Evolutionary conservation across 1,140 invertebrate species (phyloP), one percentile per base, ranked within the genome.

Genomic region (Batillaria attramentaria): DNA sequence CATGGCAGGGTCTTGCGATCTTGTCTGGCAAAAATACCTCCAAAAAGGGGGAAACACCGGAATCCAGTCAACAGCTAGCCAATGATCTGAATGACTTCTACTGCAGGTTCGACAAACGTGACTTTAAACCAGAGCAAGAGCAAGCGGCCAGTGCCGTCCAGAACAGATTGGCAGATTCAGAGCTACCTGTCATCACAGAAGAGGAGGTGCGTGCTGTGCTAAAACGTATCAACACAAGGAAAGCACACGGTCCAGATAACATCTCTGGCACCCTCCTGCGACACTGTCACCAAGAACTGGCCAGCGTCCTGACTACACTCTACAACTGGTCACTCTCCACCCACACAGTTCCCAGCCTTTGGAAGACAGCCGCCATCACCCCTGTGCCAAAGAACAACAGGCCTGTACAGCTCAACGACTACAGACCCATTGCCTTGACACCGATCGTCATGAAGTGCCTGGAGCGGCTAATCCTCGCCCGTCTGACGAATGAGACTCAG

Each of bases 81-180:
- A 28, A 41, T 41, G 37, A 41, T 35, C 35, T 69, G 37, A 69
- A 69, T n/a, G 37, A 41, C 20, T 69, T 69, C 24, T 69, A 69
- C 37, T 24, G 35, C 31, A 2, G 37, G 2, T 69, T 69, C n/a
- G 37, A 69, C 66, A 5, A 69, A 16, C 37, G 37, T 2, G 66
- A 69, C 66, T 69, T 41, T 39, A 39, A 33, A 18, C 33, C 16
- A 24, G 13, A 69, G 37, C 66, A 69, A 10, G 20, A 16, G 37
- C 66, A 41, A 39, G 37, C 66, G 3, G 42, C 42, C 35, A 39
- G 18, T 28, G 18, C 31, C 16, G 39, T 6, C 35, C 3, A 24
- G 20, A 69, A 8, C 35, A 31, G 1, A 8, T 24, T 20, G 66
- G 35, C n/a, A 69, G 24, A 35, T n/a, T 24, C 37, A 39, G 24